phyloP scores from a whole-genome alignment of 2,888 invertebrate species.

The Oscheius onirici region DNA sequence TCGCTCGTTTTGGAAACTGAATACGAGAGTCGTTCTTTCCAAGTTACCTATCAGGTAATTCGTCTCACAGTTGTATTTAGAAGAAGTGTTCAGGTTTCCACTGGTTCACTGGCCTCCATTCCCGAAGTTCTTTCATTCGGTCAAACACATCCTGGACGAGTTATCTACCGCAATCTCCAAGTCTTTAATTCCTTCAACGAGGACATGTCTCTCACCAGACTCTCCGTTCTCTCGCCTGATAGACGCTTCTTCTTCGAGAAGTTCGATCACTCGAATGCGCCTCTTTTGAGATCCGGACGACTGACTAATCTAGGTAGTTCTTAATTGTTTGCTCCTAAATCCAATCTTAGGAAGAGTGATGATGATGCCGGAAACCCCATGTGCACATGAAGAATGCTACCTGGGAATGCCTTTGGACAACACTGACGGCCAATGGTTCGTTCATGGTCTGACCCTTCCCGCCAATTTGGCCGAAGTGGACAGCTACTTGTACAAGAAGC shows the following conservation, averaged over 20 bases:
- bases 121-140: constrained; percentile 74
- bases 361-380: constrained; percentile 45
- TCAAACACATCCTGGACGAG: constrained; percentile 50
- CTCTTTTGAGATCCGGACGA: constrained; percentile 66
- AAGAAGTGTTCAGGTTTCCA: constrained; percentile 35
- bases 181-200: constrained; percentile 67
- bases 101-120: constrained; percentile 80
- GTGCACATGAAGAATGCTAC: constrained; percentile 80
- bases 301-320: constrained; percentile 76
- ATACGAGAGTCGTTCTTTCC: constrained; percentile 45
- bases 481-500: constrained; percentile 77
- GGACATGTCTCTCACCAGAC: constrained; percentile 80
- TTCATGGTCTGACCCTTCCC: constrained; percentile 78
- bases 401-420: constrained; percentile 78
- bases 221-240: constrained; percentile 78
- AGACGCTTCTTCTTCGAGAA: constrained; percentile 76
- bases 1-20: constrained; percentile 46
- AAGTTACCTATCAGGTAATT: constrained; percentile 40
- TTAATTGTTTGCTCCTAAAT: constrained; percentile 73
- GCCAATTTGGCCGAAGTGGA: constrained; percentile 80
- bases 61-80: neutral
- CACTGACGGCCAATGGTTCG: constrained; percentile 79
- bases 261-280: constrained; percentile 71
- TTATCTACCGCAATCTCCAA: constrained; percentile 53
- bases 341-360: constrained; percentile 43